Conservation (phyloP, 2,797 vertebrate genomes). For the Myripristis jacobus region DNA sequence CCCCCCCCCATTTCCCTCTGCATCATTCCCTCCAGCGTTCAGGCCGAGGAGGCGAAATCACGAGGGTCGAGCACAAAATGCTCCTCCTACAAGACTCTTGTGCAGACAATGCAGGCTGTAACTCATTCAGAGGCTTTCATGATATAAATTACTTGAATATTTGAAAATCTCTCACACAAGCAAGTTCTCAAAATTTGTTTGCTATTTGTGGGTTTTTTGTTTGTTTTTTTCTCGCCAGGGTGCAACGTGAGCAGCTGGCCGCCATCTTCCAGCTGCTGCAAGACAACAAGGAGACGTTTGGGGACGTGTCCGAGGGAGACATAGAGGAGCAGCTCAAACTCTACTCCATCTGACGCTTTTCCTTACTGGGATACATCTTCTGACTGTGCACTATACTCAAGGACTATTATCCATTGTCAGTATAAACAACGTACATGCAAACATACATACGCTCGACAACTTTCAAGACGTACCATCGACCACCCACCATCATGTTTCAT, state of each 20-base stretch:
- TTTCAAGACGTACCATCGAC: background rate
- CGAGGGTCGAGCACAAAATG: background rate
- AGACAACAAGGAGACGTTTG: conserved; percentile 93
- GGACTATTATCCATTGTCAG: conserved; percentile 31
- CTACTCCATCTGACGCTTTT: conserved; percentile 88
- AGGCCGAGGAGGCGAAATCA: too few species aligned
- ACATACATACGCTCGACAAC: background rate
- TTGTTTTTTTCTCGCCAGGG: conserved; percentile 81
- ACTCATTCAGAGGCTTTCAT: too few species aligned
- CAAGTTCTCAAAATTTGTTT: background rate
- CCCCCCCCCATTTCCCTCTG: too few species aligned
- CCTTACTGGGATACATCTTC: background rate
- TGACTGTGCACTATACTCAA: background rate
- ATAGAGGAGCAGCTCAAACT: conserved; percentile 93
- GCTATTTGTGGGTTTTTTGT: too few species aligned
- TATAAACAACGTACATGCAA: background rate
- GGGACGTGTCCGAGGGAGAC: conserved; percentile 91
- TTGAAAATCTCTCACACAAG: too few species aligned
- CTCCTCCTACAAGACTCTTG: background rate
- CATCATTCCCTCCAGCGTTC: too few species aligned
- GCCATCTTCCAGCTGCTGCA: conserved; percentile 94
- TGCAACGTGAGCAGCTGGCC: conserved; percentile 93
- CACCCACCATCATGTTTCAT: conserved; percentile 9
- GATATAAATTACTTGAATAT: too few species aligned
- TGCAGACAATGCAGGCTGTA: too few species aligned